Percentiles rank a stretch among this genome's conserved stretches.
phyloP scores from a whole-genome alignment of 2,888 invertebrate species.

The Timandra comae region DNA sequence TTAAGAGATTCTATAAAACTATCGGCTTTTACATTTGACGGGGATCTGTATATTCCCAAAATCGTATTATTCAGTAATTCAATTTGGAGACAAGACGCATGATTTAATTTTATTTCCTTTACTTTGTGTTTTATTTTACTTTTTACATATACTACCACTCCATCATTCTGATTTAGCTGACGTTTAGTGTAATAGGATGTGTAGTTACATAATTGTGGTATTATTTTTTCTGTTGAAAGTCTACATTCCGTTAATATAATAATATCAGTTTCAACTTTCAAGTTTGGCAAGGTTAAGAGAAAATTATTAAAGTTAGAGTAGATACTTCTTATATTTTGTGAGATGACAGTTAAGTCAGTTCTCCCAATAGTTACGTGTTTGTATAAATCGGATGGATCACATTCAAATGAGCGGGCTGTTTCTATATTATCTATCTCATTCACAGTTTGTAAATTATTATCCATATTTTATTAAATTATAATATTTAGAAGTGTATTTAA shows the following conservation, averaged over 20 bases:
- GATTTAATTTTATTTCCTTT: neutral
- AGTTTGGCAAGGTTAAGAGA: neutral
- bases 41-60: conserved; percentile 1
- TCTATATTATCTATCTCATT: no score
- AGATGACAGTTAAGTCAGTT: conserved; percentile 9
- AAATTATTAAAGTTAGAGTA: conserved; percentile 1
- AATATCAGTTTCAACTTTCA: neutral
- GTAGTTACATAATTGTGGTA: neutral
- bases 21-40: neutral
- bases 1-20: neutral
- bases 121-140: neutral
- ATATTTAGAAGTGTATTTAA: no score
- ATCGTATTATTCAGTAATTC: neutral
- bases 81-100: neutral
- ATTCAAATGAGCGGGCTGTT: no score
- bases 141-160: conserved; percentile 1
- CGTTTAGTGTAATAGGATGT: neutral
- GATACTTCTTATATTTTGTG: conserved; percentile 5
- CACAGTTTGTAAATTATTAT: no score
- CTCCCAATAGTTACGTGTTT: neutral
- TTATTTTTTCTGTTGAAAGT: neutral
- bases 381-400: no score
- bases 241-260: conserved; percentile 1
- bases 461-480: no score
- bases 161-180: neutral